A percentile compares a stretch with the other conserved stretches of the same genome.
phyloP scores from a whole-genome alignment of 1,140 invertebrate genomes.

The Panagrolaimus sp. region DNA sequence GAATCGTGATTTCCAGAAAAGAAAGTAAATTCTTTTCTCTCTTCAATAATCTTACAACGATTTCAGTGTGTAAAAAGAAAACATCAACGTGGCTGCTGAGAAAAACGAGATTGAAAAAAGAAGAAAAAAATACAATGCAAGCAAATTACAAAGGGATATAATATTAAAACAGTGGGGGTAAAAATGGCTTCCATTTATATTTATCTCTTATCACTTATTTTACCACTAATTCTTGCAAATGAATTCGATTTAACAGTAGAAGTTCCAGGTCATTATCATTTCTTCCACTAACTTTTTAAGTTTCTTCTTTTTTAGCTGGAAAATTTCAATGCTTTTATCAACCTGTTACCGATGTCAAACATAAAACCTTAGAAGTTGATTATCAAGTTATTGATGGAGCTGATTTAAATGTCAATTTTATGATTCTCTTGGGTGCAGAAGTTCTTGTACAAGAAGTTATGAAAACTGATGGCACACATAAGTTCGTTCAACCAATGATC shows the following conservation, averaged over 20 bases:
- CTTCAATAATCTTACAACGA: background rate
- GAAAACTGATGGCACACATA: constrained; percentile 60
- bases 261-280: constrained; percentile 30
- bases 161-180: background rate
- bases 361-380: constrained; percentile 59
- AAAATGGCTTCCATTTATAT: background rate
- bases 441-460: constrained; percentile 56
- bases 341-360: constrained; percentile 48
- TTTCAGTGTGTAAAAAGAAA: background rate
- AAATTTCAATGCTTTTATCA: constrained; percentile 60
- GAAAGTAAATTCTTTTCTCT: no score
- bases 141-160: background rate
- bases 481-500: constrained; percentile 44
- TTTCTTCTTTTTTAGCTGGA: constrained; percentile 5
- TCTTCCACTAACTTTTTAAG: background rate
- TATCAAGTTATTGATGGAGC: constrained; percentile 63
- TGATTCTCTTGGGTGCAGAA: constrained; percentile 54
- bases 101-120: background rate
- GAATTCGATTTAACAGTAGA: constrained; percentile 47
- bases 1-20: no score
- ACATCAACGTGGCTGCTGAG: background rate
- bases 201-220: background rate
- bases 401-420: constrained; percentile 61
- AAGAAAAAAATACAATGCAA: background rate
- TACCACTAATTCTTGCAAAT: constrained; percentile 15